Evolutionary conservation across 1,140 invertebrate genomes (phyloP).

Genomic region (Drosophila pectinifera): DNA sequence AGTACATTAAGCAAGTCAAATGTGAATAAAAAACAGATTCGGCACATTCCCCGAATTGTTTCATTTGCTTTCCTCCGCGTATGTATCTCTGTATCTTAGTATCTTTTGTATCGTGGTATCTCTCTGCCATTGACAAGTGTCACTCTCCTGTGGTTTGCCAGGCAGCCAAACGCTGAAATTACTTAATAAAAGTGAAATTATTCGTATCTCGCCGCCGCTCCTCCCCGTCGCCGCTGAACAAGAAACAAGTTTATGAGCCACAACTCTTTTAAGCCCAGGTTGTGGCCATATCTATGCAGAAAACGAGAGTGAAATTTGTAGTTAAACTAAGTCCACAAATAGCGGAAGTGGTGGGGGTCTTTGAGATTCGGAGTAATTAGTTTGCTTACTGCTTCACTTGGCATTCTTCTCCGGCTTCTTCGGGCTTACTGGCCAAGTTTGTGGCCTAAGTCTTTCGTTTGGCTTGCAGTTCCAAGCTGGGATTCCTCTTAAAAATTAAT

Average conservation of each 20-base stretch:
- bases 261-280: conserved; percentile 1
- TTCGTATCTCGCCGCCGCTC: conserved; percentile 38
- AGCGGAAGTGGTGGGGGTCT: conserved; percentile 13
- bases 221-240: neutral
- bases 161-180: conserved; percentile 54
- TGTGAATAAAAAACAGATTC: conserved; percentile 13
- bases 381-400: conserved; percentile 7
- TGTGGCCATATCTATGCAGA: conserved; percentile 59
- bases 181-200: conserved; percentile 83
- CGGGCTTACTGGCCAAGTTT: conserved; percentile 27
- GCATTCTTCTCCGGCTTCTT: neutral
- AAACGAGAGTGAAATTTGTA: conserved; percentile 76
- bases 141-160: no score
- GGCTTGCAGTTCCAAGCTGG: neutral
- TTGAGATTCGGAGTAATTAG: conserved; percentile 19
- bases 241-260: conserved; percentile 63
- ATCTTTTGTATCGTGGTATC: neutral
- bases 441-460: conserved; percentile 63
- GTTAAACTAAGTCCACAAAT: conserved; percentile 23
- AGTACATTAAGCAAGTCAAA: neutral
- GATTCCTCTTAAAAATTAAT: neutral
- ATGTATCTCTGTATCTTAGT: conserved; percentile 6
- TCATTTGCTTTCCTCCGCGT: conserved; percentile 42
- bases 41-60: conserved; percentile 28
- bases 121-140: conserved; percentile 63